These are phyloP conservation scores for Amblyopsis hoosieri DNA, from an alignment of 2,797 vertebrate genomes.

Conservation along the genomic window DNA sequence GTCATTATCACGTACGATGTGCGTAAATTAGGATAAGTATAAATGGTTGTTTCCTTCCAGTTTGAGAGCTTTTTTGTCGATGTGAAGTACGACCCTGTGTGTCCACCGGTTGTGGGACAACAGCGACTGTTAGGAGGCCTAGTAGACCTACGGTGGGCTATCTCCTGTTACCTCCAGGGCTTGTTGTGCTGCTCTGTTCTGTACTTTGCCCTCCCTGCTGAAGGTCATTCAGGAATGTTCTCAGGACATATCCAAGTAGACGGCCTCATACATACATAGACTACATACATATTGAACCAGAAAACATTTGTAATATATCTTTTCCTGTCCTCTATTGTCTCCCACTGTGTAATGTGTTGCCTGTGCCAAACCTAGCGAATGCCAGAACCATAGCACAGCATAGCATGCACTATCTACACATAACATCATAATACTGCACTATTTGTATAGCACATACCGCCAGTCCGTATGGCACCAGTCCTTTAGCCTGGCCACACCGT, in stretches of 20 bases:
- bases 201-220: neutral
- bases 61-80: no score
- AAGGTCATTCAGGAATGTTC: slow-evolving; percentile 47
- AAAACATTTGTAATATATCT: slow-evolving; percentile 24
- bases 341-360: slow-evolving; percentile 30
- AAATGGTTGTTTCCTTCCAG: no score
- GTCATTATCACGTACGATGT: no score
- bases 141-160: no score
- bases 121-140: no score
- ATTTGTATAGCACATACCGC: no score
- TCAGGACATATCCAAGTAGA: slow-evolving; percentile 32
- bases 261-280: slow-evolving; percentile 16
- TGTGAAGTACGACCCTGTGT: no score
- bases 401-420: slow-evolving; percentile 61
- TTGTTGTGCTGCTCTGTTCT: neutral
- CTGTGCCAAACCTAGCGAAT: slow-evolving; percentile 70
- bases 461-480: slow-evolving; percentile 8
- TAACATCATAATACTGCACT: neutral
- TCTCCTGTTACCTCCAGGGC: no score
- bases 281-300: slow-evolving; percentile 1
- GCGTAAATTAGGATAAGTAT: no score
- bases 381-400: slow-evolving; percentile 55
- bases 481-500: slow-evolving; percentile 17
- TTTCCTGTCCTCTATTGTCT: slow-evolving; percentile 26
- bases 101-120: no score